Evolutionary conservation across 2,113 vertebrate species (phyloP).

Genomic region (Calonectris borealis): DNA sequence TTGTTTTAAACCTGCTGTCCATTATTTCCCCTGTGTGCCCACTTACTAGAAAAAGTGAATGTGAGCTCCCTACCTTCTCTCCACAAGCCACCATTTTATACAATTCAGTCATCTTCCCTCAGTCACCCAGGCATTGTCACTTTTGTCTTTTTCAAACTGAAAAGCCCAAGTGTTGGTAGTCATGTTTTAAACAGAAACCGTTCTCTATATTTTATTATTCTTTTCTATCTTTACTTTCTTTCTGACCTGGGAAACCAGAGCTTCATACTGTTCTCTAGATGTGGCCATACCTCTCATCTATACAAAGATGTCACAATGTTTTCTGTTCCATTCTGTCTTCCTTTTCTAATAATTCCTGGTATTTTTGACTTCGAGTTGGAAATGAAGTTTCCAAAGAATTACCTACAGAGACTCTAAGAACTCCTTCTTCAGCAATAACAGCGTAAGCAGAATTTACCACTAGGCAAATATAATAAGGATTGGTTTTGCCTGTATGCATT

Average conservation of each 20-base stretch:
- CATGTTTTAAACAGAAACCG: not conserved
- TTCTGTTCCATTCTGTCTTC: not conserved
- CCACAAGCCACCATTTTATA: not conserved
- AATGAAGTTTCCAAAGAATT: not conserved
- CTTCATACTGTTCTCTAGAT: not conserved
- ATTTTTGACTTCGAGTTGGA: not conserved
- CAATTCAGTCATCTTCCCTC: not conserved
- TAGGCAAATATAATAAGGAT: not conserved
- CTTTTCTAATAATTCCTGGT: not conserved
- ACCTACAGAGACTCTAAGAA: not conserved
- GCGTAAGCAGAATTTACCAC: not conserved
- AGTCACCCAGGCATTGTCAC: not conserved
- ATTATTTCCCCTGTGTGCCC: not conserved
- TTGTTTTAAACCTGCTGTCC: not conserved
- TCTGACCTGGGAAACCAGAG: not conserved
- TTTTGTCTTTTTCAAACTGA: not conserved
- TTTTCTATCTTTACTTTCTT: not conserved
- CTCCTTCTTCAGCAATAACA: not conserved
- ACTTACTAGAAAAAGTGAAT: not conserved
- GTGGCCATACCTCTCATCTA: not conserved
- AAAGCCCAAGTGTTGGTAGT: not conserved
- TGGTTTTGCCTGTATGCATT: not conserved
- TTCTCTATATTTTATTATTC: not conserved
- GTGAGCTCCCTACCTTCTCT: not conserved
- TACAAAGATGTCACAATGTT: not conserved